Conservation (phyloP, 1,140 invertebrate species). For the Doryteuthis pealeii region DNA sequence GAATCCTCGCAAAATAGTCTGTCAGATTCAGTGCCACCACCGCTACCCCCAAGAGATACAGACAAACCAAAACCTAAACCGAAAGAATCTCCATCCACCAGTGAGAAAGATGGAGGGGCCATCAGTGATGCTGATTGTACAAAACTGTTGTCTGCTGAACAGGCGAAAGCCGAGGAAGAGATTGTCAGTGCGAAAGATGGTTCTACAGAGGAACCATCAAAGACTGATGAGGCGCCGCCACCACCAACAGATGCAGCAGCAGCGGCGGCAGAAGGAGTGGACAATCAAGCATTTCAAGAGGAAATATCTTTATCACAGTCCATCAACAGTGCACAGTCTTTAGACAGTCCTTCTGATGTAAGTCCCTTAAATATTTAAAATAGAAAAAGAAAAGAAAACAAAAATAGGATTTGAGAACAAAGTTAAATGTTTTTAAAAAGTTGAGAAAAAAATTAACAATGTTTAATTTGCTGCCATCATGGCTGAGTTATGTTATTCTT, state of each 20-base stretch:
- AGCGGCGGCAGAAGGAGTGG: conserved; percentile 28
- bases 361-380: conserved; percentile 17
- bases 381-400: too few relatives aligned
- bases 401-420: too few relatives aligned
- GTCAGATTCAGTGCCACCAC: neutral
- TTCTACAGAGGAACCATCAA: conserved; percentile 44
- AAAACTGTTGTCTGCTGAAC: neutral
- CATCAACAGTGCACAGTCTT: conserved; percentile 20
- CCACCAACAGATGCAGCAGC: conserved; percentile 17
- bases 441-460: too few relatives aligned
- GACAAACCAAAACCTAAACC: neutral
- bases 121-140: neutral
- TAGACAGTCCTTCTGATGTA: conserved; percentile 25
- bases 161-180: conserved; percentile 17
- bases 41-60: neutral
- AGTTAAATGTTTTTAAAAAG: too few relatives aligned
- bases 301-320: conserved; percentile 21
- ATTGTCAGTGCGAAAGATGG: conserved; percentile 22
- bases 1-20: neutral
- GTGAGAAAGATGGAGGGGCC: conserved; percentile 6
- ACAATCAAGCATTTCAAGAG: conserved; percentile 36
- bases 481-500: too few relatives aligned
- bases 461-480: too few relatives aligned
- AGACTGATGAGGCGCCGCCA: conserved; percentile 13
- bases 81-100: neutral